Base-by-base conservation (phyloP, 2,888 invertebrate species). In the Macropis europaea region DNA sequence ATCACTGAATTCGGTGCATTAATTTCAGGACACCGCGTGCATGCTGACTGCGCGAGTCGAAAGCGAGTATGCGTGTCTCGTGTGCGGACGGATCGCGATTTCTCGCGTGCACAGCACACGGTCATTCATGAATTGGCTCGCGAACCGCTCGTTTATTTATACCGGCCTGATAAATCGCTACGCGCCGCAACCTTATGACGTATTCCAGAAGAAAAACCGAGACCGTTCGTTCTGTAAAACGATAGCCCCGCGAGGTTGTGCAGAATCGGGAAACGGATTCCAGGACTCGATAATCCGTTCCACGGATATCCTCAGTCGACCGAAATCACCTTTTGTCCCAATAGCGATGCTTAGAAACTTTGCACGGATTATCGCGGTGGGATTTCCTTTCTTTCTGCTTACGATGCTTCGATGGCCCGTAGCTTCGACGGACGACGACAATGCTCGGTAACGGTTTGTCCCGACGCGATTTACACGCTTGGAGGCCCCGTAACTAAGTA, bases 111-210 rank as follows among this genome's bases (percentile, higher is more conserved):
- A 28, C 28, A 24, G 47, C 56, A 59, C 53, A 50, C 76, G 40
- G 77, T 82, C 86, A 86, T 86, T 85, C 86, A 86, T 86, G 86
- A 86, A 86, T 81, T 78, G 77, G 76, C 79, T 72, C 76, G n/a
- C n/a, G 78, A 67, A 68, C 74, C 60, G 76, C 68, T 67, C 76
- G 82, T 83, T 85, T 85, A 86, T 86, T 85, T 84, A 86, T 85
- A 83, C 62, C 57, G 54, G 38, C 71, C n/a, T 61, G 77, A 74
- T 70, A 81, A 71, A 69, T 59, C 77, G 73, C 63, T 63, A 66
- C 63, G 68, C 48, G 59, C 47, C 74, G 68, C 60, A 61, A 56
- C 47, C 34, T 48, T 36, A 59, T 64, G 64, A 73, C 63, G 54
- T 66, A 43, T 66, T 66, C 60, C 48, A 60, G 66, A 42, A 60